Evolutionary conservation across 2,113 vertebrate genomes (phyloP), one percentile per base, ranked within the genome.

Genomic region (Pangasianodon gigas): DNA sequence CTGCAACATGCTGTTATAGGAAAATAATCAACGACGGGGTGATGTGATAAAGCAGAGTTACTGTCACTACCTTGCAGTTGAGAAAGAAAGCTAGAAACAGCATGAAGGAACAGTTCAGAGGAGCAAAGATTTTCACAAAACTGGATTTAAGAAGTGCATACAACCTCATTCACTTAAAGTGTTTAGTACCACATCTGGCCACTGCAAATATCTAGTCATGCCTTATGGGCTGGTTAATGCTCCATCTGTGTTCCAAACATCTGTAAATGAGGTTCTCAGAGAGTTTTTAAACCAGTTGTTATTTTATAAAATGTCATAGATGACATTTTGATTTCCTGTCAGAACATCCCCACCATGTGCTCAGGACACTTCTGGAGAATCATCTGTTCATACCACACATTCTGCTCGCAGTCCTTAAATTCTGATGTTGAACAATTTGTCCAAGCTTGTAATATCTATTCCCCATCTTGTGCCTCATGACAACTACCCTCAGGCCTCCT

Each of bases 401-500:
- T 16, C 46, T 81, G 29, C 4, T 81, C 26, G 48, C 26, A 19
- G 51, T 2, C 51, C 51, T 56, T 8, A 54, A 52, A 37, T 37
- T 32, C 16, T 56, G 7, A 56, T 83, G 3, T 19, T 19, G 14
- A 54, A 54, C 79, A 81, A 54, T 18, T 83, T 83, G 48, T 81
- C 48, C 29, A 52, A 32, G 48, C 48, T 32, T n/a, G 3, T 11
- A 37, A 10, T 32, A 21, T 82, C 80, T 82, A 16, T 56, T 82
- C 48, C 11, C 2, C 6, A 8, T 83, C 80, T 41, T 56, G n/a
- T 37, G 7, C 52, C 18, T 37, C 80, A 4, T 58, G 52, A 56
- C 79, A 81, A n/a, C 48, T 81, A 81, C 48, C 79, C 79, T 54
- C 48, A 32, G 51, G 79, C 48, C 48, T 54, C 6, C 79, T 80